These are phyloP conservation scores for Autographa gamma DNA, from an alignment of 2,888 invertebrate genomes.

Conservation along the genomic window DNA sequence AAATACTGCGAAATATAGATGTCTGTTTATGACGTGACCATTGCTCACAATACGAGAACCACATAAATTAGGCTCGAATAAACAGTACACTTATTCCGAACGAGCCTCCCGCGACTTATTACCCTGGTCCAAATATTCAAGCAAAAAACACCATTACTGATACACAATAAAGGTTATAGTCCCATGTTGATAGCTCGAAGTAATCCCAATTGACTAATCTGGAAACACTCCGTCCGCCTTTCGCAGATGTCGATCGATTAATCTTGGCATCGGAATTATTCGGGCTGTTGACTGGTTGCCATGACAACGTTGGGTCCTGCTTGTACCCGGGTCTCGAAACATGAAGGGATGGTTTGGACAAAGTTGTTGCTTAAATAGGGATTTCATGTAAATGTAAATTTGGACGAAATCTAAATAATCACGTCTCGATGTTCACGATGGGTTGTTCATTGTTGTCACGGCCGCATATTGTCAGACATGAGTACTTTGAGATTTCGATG, in stretches of 20 bases:
- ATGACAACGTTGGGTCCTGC: conserved; percentile 64
- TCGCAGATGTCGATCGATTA: conserved; percentile 84
- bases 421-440: not conserved
- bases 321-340: conserved; percentile 30
- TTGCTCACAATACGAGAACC: conserved; percentile 63
- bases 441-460: not conserved
- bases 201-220: conserved; percentile 85
- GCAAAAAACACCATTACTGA: conserved; percentile 50
- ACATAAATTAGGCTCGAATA: conserved; percentile 72
- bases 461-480: not conserved
- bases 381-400: conserved; percentile 40
- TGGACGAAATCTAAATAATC: conserved; percentile 29
- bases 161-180: conserved; percentile 51
- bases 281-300: conserved; percentile 75
- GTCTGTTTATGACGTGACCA: conserved; percentile 59
- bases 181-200: conserved; percentile 43
- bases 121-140: conserved; percentile 32
- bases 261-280: conserved; percentile 81
- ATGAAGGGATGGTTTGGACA: conserved; percentile 39
- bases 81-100: conserved; percentile 68
- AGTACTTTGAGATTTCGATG: not conserved
- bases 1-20: conserved; percentile 43
- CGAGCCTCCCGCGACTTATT: conserved; percentile 62
- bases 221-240: conserved; percentile 76
- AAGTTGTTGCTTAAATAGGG: conserved; percentile 14